phyloP scores from a whole-genome alignment of 2,797 vertebrate species.

The Bradypodion pumilum region DNA sequence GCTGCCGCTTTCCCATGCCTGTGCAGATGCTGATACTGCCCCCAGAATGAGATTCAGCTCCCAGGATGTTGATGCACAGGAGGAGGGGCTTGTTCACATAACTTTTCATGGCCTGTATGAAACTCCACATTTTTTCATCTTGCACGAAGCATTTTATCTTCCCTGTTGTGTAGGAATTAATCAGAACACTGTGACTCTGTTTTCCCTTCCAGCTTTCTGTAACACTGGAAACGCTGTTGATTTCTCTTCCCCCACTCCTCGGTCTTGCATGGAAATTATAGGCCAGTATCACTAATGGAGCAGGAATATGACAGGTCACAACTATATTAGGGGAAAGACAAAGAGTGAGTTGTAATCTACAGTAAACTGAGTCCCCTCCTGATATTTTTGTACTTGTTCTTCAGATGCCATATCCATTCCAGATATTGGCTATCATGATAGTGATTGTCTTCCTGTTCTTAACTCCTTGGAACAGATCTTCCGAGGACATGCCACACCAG shows the following conservation, averaged over 20 bases:
- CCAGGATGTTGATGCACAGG: neutral
- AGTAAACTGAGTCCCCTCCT: neutral
- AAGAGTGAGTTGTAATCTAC: neutral
- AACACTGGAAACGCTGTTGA: neutral
- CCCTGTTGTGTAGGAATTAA: neutral
- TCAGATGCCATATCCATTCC: too few relatives aligned
- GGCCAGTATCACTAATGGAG: neutral
- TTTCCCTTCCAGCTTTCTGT: neutral
- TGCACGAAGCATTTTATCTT: neutral
- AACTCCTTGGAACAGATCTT: too few relatives aligned
- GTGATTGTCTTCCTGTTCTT: too few relatives aligned
- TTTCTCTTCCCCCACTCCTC: too few relatives aligned
- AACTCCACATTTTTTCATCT: neutral
- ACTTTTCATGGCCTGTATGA: neutral
- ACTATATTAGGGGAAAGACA: neutral
- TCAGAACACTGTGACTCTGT: neutral
- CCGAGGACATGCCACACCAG: too few relatives aligned
- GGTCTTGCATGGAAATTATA: neutral
- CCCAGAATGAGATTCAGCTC: neutral
- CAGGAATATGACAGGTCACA: neutral
- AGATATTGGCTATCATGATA: too few relatives aligned
- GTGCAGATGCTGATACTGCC: constrained; percentile 7
- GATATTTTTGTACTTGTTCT: neutral
- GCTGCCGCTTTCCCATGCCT: constrained; percentile 11
- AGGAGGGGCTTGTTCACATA: neutral